A percentile compares a stretch with the other conserved stretches of the same genome.
phyloP scores from a whole-genome alignment of 92 coral and sea anemone genomes.

The Porites lobata region DNA sequence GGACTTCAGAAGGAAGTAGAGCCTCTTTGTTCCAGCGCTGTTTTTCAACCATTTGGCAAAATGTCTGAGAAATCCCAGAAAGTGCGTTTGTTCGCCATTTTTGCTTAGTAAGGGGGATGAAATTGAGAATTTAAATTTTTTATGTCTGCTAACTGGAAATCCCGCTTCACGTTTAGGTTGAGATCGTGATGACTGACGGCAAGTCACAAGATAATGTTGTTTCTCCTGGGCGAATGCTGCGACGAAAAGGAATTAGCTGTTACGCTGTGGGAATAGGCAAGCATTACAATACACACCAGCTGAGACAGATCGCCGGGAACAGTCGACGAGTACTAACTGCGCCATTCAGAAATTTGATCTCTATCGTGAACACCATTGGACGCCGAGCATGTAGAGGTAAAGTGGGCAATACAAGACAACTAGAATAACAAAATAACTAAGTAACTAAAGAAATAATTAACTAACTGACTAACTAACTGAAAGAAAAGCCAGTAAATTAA shows the following conservation, averaged over 20 bases:
- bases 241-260: background rate
- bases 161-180: background rate
- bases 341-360: constrained; percentile 37
- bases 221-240: background rate
- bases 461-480: background rate
- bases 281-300: constrained; percentile 23
- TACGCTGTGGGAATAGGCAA: constrained; percentile 30
- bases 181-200: constrained; percentile 68
- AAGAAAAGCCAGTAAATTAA: too few species aligned
- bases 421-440: background rate
- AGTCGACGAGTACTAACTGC: constrained; percentile 57
- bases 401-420: background rate
- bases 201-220: background rate
- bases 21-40: too few species aligned
- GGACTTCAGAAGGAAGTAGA: too few species aligned
- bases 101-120: constrained; percentile 27
- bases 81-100: too few species aligned
- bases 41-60: too few species aligned
- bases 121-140: constrained; percentile 8
- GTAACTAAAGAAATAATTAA: too few species aligned
- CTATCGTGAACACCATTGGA: constrained; percentile 46
- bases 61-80: too few species aligned
- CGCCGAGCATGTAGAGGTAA: constrained; percentile 58
- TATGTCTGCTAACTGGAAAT: background rate
- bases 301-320: constrained; percentile 23